A percentile compares a stretch with the other conserved stretches of the same genome.
These are phyloP conservation scores for Noctuana brunneofusca DNA, from an alignment of 2,888 invertebrate genomes.

Conservation along the genomic window DNA sequence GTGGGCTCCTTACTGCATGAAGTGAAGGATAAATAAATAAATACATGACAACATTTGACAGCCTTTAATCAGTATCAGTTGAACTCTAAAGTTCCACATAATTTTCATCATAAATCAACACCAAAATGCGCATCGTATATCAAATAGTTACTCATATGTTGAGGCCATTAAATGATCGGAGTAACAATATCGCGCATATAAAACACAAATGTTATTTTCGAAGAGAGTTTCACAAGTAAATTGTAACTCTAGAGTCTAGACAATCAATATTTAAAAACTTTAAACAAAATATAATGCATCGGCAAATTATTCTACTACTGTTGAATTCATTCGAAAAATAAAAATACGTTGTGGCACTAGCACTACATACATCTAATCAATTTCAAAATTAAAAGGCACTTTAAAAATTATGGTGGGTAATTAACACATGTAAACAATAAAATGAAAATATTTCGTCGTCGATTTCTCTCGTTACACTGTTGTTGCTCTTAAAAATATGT, in stretches of 20 bases:
- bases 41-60: constrained; percentile 47
- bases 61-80: constrained; percentile 76
- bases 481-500: constrained; percentile 74
- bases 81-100: constrained; percentile 67
- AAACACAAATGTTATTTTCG: constrained; percentile 12
- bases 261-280: constrained; percentile 61
- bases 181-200: constrained; percentile 21
- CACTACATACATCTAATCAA: constrained; percentile 55
- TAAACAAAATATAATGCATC: constrained; percentile 61
- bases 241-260: constrained; percentile 38
- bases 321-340: constrained; percentile 47
- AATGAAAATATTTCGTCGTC: constrained; percentile 58
- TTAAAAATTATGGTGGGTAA: constrained; percentile 72
- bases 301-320: constrained; percentile 59
- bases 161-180: constrained; percentile 29
- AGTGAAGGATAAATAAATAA: constrained; percentile 20
- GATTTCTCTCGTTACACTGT: constrained; percentile 78
- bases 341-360: constrained; percentile 58
- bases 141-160: constrained; percentile 35
- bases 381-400: constrained; percentile 66
- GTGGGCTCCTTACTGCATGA: background rate
- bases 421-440: constrained; percentile 60
- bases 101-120: constrained; percentile 62
- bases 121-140: constrained; percentile 45
- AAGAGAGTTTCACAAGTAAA: constrained; percentile 28